Conservation (phyloP, 2,797 vertebrate species). For the Darevskia nairensis region DNA sequence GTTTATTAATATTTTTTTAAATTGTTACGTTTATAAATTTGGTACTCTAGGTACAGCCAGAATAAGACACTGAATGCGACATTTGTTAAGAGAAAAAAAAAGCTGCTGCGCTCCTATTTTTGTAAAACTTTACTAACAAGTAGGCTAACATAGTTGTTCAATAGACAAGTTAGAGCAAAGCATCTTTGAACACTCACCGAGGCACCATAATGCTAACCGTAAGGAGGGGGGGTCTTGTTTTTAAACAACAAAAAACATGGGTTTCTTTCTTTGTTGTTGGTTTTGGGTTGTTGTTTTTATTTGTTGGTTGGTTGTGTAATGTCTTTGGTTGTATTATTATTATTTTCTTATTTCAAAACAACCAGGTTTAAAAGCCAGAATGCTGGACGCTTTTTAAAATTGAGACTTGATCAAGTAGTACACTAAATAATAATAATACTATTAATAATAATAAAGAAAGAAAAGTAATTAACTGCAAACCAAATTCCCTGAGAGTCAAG, state of each 20-base stretch:
- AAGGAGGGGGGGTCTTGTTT: constrained; percentile 71
- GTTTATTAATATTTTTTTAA: constrained; percentile 88
- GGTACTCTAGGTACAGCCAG: constrained; percentile 92
- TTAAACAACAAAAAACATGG: constrained; percentile 75
- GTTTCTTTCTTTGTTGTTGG: background rate
- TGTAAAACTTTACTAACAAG: constrained; percentile 84
- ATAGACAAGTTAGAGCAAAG: constrained; percentile 82
- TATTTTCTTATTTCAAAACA: constrained; percentile 84
- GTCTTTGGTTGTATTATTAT: constrained; percentile 56
- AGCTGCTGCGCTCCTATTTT: constrained; percentile 92
- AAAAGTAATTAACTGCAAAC: constrained; percentile 57
- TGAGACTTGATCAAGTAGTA: constrained; percentile 89
- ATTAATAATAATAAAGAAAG: constrained; percentile 59
- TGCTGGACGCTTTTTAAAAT: constrained; percentile 91
- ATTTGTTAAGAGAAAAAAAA: constrained; percentile 80
- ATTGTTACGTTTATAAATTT: constrained; percentile 90
- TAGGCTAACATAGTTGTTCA: constrained; percentile 83
- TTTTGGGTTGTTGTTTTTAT: background rate
- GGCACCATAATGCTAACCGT: constrained; percentile 74
- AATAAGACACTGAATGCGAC: constrained; percentile 94
- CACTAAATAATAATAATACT: constrained; percentile 73
- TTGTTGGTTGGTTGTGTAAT: constrained; percentile 49
- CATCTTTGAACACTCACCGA: constrained; percentile 78
- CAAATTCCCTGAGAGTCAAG: constrained; percentile 86
- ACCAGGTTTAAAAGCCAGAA: constrained; percentile 90